phyloP scores from a whole-genome alignment of 2,113 vertebrate species.

The Setophaga kirtlandii region DNA sequence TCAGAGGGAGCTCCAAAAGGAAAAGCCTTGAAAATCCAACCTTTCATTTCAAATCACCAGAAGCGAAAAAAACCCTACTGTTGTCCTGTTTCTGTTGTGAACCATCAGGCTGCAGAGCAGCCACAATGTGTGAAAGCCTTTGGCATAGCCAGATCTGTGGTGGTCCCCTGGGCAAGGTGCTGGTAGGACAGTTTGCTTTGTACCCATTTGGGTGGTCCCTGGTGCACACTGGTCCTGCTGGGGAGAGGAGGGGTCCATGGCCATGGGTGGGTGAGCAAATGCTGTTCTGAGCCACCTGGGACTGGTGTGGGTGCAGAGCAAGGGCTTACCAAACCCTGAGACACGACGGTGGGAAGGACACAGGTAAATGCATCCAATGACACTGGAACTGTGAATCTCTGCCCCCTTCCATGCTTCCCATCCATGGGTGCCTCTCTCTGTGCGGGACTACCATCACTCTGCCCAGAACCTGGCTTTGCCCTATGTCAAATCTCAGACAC shows the following conservation, averaged over 20 bases:
- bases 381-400: neutral
- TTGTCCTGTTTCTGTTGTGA: neutral
- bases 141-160: neutral
- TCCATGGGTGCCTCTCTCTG: neutral
- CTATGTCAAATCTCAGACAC: neutral
- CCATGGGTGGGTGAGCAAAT: accelerated
- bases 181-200: neutral
- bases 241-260: accelerated
- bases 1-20: neutral
- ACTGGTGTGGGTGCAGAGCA: neutral
- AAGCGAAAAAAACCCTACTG: neutral
- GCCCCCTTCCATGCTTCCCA: accelerated
- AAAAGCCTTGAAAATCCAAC: neutral
- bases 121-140: neutral
- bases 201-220: neutral
- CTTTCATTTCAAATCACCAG: neutral
- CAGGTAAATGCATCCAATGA: neutral
- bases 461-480: neutral
- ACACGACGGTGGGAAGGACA: accelerated
- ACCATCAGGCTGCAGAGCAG: neutral
- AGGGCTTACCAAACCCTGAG: neutral
- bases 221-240: neutral
- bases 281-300: neutral
- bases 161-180: accelerated
- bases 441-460: neutral